Percentiles rank a stretch among this genome's conserved stretches.
phyloP scores from a whole-genome alignment of 1,140 invertebrate species.

The Prorops nasuta region DNA sequence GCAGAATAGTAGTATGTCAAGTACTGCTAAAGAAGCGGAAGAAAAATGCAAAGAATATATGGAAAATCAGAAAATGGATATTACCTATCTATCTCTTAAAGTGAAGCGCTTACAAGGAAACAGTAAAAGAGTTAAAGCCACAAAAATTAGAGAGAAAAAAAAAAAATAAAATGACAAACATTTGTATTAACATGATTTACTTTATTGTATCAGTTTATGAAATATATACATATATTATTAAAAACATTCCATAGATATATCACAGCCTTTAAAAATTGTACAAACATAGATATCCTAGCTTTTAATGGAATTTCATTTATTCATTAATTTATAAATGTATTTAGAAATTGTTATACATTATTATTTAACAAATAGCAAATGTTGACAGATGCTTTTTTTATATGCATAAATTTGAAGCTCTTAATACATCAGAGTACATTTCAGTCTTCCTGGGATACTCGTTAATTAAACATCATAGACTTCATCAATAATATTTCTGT shows the following conservation, averaged over 20 bases:
- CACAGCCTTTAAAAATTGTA: background rate
- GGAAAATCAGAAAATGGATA: background rate
- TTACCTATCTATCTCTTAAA: slow-evolving; percentile 43
- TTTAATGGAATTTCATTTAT: background rate
- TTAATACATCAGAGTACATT: too few relatives aligned
- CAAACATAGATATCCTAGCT: background rate
- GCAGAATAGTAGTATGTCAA: too few relatives aligned
- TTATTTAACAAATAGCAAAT: too few relatives aligned
- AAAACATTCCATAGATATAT: background rate
- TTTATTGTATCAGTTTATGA: background rate
- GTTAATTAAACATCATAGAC: too few relatives aligned
- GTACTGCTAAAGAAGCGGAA: background rate
- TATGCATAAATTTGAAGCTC: too few relatives aligned
- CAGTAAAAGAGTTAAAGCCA: slow-evolving; percentile 40
- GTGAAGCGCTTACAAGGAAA: slow-evolving; percentile 45
- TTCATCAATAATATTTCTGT: too few relatives aligned
- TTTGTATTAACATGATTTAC: background rate
- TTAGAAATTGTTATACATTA: too few relatives aligned
- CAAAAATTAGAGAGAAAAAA: slow-evolving; percentile 36
- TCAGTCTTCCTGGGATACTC: too few relatives aligned
- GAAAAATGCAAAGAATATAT: background rate
- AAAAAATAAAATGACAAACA: slow-evolving; percentile 17
- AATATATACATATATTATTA: background rate
- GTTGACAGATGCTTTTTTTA: too few relatives aligned
- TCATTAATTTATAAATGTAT: too few relatives aligned